These are phyloP conservation scores for Barbus barbus DNA, from an alignment of 2,113 vertebrate species.

Conservation along the genomic window DNA sequence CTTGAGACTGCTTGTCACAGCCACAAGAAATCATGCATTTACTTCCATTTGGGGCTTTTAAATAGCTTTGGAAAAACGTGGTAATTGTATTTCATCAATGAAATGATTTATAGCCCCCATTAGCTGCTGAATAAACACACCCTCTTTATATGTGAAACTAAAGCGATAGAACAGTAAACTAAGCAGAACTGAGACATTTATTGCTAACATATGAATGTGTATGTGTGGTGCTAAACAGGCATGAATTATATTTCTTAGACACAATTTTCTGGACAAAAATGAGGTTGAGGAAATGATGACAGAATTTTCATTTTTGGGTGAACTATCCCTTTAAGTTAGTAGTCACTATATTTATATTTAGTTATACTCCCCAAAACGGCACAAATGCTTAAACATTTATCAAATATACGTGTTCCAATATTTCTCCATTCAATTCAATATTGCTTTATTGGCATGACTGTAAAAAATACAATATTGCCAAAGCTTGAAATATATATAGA, in stretches of 20 bases:
- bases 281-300: background rate
- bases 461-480: too few species aligned
- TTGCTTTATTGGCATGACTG: too few species aligned
- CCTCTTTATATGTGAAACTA: slow-evolving; percentile 24
- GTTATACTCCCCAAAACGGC: background rate
- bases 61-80: slow-evolving; percentile 38
- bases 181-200: slow-evolving; percentile 32
- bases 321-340: background rate
- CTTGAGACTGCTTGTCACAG: slow-evolving; percentile 36
- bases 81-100: slow-evolving; percentile 53
- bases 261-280: background rate
- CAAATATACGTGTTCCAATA: background rate
- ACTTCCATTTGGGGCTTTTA: slow-evolving; percentile 38
- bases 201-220: slow-evolving; percentile 28
- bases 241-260: background rate
- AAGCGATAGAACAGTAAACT: slow-evolving; percentile 41
- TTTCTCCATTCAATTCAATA: background rate
- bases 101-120: slow-evolving; percentile 56
- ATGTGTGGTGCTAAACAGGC: background rate
- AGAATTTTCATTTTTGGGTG: background rate
- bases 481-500: too few species aligned
- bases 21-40: slow-evolving; percentile 33
- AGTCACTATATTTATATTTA: background rate
- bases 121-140: slow-evolving; percentile 48
- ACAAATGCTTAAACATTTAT: background rate